Conservation (phyloP, 2,888 invertebrate species). For the Dolichomitus sp. region DNA sequence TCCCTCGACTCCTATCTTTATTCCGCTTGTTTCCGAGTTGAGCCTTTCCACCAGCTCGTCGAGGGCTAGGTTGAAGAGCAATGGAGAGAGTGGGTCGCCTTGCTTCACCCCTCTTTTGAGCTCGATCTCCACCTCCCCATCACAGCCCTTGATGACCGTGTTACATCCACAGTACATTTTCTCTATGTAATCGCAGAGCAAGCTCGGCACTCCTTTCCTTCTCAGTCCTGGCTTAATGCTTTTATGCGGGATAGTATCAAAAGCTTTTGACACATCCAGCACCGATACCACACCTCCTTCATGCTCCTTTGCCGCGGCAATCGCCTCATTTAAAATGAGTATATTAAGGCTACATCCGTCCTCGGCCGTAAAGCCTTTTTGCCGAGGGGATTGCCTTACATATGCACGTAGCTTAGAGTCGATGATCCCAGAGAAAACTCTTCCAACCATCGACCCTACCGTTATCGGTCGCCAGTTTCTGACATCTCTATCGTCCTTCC, state of each 20-base stretch:
- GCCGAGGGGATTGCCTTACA: constrained; percentile 61
- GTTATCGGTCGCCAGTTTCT: constrained; percentile 80
- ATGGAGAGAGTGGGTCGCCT: constrained; percentile 33
- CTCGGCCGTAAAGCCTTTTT: constrained; percentile 78
- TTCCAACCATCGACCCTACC: constrained; percentile 75
- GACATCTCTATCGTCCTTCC: constrained; percentile 72
- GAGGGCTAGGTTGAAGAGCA: constrained; percentile 61
- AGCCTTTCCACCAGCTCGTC: constrained; percentile 75
- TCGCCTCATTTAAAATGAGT: constrained; percentile 36
- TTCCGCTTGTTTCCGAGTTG: neutral
- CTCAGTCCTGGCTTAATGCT: constrained; percentile 29
- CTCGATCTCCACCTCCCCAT: constrained; percentile 15
- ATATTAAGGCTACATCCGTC: constrained; percentile 70
- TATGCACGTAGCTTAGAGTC: constrained; percentile 59
- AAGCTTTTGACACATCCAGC: constrained; percentile 71
- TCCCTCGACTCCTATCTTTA: neutral
- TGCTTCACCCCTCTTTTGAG: constrained; percentile 31
- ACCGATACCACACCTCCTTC: constrained; percentile 52
- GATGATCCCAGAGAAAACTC: constrained; percentile 76
- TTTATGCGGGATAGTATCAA: constrained; percentile 70
- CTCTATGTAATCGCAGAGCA: neutral
- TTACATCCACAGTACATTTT: constrained; percentile 45
- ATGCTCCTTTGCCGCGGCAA: constrained; percentile 10
- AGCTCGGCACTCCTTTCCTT: constrained; percentile 25
- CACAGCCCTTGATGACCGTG: constrained; percentile 11